Conservation (phyloP, 2,888 invertebrate genomes). For the Chirona hameri region DNA sequence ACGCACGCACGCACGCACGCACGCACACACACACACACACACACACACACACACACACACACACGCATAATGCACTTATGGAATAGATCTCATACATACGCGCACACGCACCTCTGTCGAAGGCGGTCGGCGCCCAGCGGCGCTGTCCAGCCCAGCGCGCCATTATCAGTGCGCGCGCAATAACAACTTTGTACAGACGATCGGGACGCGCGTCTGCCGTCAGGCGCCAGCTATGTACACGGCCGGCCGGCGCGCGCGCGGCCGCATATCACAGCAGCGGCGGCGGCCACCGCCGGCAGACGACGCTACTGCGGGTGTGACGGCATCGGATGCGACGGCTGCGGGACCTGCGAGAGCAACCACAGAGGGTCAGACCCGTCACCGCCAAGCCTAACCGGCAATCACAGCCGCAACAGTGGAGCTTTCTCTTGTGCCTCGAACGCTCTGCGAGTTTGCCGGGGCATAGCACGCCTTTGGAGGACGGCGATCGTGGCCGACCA, state of each 20-base stretch:
- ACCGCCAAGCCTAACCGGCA: no score
- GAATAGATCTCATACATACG: neutral
- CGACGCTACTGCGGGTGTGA: neutral
- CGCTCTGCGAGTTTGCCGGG: neutral
- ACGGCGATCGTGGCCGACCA: no score
- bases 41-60: neutral
- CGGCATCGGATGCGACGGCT: neutral
- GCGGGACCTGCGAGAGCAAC: neutral
- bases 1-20: neutral
- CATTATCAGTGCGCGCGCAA: neutral
- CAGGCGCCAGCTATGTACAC: neutral
- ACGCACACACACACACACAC: no score
- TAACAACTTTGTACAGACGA: slow-evolving; percentile 13
- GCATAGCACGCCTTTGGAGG: no score
- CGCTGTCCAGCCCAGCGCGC: neutral
- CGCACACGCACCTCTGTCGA: neutral
- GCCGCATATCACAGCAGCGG: neutral
- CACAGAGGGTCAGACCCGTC: neutral
- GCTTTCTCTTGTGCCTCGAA: no score
- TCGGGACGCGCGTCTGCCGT: neutral
- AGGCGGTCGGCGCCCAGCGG: neutral
- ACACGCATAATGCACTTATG: slow-evolving; percentile 12
- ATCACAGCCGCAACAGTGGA: neutral
- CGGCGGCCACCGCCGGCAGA: neutral
- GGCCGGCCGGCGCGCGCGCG: neutral